Evolutionary conservation across 2,113 vertebrate genomes (phyloP), one percentile per base, ranked within the genome.

Genomic region (Camelus bactrianus): DNA sequence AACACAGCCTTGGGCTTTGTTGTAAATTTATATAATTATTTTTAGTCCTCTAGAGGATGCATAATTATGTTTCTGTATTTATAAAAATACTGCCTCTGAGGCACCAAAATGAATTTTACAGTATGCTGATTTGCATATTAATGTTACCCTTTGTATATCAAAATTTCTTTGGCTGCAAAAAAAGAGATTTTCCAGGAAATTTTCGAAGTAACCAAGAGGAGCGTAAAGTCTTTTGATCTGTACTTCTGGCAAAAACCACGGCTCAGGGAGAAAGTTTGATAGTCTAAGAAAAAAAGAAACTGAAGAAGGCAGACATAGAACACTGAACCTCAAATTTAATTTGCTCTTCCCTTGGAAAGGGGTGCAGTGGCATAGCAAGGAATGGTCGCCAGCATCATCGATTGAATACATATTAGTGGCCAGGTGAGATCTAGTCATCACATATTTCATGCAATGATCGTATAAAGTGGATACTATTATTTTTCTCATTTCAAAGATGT

Each of bases 1-100:
- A 98, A 98, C 98, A 98, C 92, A 98, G 99, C 99, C 99, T 98
- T 98, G 97, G 99, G 99, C 98, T 98, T 98, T 98, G 98, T 98
- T 98, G 98, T 98, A 98, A 98, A 98, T 98, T 98, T 98, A 98
- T 99, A 98, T 99, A 99, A 99, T 99, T 99, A 99, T 99, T 99
- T 99, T 98, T 98, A 98, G 98, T 98, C 96, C 99, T 98, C 99
- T 98, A 94, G 99, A 99, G 99, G 97, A 98, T 97, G 97, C 98
- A 97, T 98, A 98, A 99, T 99, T 99, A 98, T 98, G 98, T 98
- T 99, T 98, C 98, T 98, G 98, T 99, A 99, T 99, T 99, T 99
- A 99, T 99, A 98, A 99, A 99, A 98, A 98, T 99, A 98, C 98
- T 98, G 98, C 98, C 98, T 98, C 97, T 91, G 86, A 98, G 99